Evolutionary conservation across 2,888 invertebrate species (phyloP), one percentile per base, ranked within the genome.

Genomic region (Noctua comes): DNA sequence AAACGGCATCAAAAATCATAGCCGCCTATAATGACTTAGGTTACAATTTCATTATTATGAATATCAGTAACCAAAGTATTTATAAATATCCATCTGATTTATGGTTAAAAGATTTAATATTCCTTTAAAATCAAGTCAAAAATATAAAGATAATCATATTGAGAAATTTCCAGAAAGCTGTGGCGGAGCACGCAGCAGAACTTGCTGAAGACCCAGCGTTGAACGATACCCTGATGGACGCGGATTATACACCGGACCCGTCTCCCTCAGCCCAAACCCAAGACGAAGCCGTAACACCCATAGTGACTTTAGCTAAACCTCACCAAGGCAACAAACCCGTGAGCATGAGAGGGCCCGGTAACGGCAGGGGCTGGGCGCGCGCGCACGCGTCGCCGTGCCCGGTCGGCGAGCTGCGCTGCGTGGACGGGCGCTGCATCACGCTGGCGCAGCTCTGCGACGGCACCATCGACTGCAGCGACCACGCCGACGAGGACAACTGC

Each of bases 401-500:
- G 1, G 94, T 93, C 74, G 97, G 97, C 0, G 97, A 97, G 87
- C 92, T 97, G 72, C 96, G 97, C 76, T 98, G 98, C 88, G 97
- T 97, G 8, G 97, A 97, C 90, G 97, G 97, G 43, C 95, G 97
- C 80, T 98, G 98, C 91, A 97, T 98, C 87, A 97, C 97, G 0
- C 95, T 98, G 31, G 95, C 97, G 16, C 97, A 97, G 87, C 96
- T 98, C 51, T 98, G 98, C 89, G 98, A 98, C 90, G 97, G 97
- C n/a, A 94, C 94, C 85, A 94, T 95, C 71, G 97, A 98, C 93
- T 98, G 98, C 89, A 95, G 97, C 2, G 97, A 97, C 91, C 97
- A 97, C 68, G 97, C 97, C 4, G 98, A 98, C 83, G 98, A 98
- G 88, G 97, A 97, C 79, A 97, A 97, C 93, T 98, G 98, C 89